Evolutionary conservation across 1,140 invertebrate species (phyloP).

Genomic region (Orchestia grillus): DNA sequence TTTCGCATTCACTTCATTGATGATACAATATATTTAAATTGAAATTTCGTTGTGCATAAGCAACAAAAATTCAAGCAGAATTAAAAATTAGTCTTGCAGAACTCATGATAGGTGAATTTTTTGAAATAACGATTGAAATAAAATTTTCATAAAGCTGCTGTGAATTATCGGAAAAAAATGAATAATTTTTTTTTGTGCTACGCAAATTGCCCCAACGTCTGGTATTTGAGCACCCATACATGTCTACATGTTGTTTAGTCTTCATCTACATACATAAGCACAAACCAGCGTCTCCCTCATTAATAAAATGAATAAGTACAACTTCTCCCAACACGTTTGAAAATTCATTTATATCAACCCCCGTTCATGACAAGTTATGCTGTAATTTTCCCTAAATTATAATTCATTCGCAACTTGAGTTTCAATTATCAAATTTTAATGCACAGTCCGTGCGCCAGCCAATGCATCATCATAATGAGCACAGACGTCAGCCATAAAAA

Average conservation of each 20-base stretch:
- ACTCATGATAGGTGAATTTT: too few relatives aligned
- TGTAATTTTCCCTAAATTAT: not conserved
- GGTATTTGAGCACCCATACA: not conserved
- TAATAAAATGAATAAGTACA: not conserved
- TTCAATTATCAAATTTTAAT: not conserved
- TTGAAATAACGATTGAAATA: not conserved
- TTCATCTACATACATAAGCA: not conserved
- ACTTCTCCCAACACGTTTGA: not conserved
- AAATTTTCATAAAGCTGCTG: not conserved
- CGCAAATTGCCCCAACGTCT: not conserved
- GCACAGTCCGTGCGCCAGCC: not conserved
- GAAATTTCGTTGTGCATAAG: too few relatives aligned
- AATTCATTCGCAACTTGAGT: not conserved
- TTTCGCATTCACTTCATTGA: too few relatives aligned
- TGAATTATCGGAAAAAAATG: not conserved
- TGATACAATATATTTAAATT: too few relatives aligned
- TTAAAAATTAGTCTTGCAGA: too few relatives aligned
- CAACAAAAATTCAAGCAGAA: too few relatives aligned
- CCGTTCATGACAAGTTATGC: not conserved
- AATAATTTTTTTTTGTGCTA: not conserved
- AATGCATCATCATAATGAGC: not conserved
- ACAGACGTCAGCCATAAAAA: not conserved
- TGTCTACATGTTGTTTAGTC: not conserved
- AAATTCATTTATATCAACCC: not conserved
- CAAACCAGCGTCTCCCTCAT: too few relatives aligned